Conservation (phyloP, 2,113 vertebrate species). For the Salvelinus namaycush region DNA sequence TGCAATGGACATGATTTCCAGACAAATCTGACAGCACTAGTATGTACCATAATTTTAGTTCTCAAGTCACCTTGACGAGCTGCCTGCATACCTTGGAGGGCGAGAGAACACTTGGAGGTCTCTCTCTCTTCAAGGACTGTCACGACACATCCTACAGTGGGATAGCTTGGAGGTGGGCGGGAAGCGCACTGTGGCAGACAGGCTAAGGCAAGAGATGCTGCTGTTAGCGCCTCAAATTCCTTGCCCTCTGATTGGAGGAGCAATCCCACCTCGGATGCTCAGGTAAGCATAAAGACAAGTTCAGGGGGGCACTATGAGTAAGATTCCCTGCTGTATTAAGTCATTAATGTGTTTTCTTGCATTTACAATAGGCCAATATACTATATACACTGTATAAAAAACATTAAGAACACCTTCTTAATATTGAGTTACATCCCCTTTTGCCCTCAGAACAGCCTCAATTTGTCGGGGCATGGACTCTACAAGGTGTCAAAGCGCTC, state of each 20-base stretch:
- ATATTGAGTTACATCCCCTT: too few species aligned
- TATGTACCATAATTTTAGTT: constrained; percentile 43
- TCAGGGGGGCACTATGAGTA: background rate
- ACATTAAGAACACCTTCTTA: too few species aligned
- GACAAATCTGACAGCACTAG: background rate
- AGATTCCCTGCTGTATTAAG: background rate
- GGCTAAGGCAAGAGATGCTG: constrained; percentile 56
- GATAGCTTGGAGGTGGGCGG: constrained; percentile 49
- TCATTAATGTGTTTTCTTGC: background rate
- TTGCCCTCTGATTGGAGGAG: constrained; percentile 47
- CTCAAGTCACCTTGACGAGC: constrained; percentile 66
- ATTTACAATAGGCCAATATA: background rate
- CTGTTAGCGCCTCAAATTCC: background rate
- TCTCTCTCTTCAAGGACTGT: constrained; percentile 62
- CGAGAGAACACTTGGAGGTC: constrained; percentile 71
- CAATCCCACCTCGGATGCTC: constrained; percentile 36
- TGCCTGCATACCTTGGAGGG: constrained; percentile 62
- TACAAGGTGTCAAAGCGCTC: too few species aligned
- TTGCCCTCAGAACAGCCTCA: too few species aligned
- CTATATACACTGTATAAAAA: background rate
- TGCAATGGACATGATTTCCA: background rate
- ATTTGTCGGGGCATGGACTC: too few species aligned
- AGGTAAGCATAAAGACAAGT: constrained; percentile 51
- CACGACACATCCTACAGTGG: constrained; percentile 55
- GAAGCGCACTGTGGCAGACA: constrained; percentile 55